phyloP scores from a whole-genome alignment of 2,113 vertebrate species.

The Talpa occidentalis region DNA sequence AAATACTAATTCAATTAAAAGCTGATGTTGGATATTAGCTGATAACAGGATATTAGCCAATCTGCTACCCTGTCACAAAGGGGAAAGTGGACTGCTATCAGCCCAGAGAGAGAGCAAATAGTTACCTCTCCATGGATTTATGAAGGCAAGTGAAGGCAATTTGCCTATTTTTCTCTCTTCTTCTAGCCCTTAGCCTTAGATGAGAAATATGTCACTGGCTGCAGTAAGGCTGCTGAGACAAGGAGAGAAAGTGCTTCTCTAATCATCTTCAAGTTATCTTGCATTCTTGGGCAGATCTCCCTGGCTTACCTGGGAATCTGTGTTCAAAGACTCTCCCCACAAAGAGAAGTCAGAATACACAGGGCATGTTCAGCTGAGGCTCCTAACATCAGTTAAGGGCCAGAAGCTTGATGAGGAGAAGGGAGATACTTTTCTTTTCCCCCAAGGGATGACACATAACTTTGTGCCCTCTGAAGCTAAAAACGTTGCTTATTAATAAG shows the following conservation, averaged over 20 bases:
- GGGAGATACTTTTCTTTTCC: background rate
- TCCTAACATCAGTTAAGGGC: background rate
- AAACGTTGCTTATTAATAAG: background rate
- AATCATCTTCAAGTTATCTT: background rate
- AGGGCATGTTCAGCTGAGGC: background rate
- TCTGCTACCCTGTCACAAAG: background rate
- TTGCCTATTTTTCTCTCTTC: background rate
- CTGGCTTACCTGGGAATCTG: background rate
- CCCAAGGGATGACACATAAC: background rate
- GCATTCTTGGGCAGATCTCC: background rate
- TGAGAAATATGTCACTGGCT: background rate
- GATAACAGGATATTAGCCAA: background rate
- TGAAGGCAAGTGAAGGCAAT: background rate
- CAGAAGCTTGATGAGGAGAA: background rate
- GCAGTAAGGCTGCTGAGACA: background rate
- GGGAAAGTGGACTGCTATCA: background rate
- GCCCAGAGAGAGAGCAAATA: background rate
- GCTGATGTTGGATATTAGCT: background rate
- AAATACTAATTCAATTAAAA: conserved; percentile 11
- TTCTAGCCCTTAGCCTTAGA: background rate
- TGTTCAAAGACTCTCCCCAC: background rate
- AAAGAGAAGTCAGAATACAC: background rate
- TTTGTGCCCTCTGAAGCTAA: background rate
- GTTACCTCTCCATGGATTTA: background rate
- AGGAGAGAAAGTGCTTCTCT: background rate